A percentile compares a stretch with the other conserved stretches of the same genome.
phyloP scores from a whole-genome alignment of 2,113 vertebrate genomes.

The Tylochromis polylepis region DNA sequence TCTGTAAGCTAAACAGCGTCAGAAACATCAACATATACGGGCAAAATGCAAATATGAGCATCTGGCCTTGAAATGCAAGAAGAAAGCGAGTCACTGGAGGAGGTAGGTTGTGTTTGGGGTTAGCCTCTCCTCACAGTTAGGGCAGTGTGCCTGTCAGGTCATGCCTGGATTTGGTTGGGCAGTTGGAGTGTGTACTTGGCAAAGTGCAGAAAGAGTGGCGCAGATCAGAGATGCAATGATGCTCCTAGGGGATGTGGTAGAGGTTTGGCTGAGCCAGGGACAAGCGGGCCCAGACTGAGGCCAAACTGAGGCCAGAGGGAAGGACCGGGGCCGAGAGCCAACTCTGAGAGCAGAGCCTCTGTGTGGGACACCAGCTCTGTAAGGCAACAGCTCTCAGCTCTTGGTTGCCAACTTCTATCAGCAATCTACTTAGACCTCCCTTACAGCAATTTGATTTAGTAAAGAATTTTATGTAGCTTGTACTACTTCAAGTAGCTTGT shows the following conservation, averaged over 20 bases:
- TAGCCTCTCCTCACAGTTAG: slow-evolving; percentile 43
- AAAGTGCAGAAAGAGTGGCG: slow-evolving; percentile 7
- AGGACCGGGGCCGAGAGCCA: slow-evolving; percentile 45
- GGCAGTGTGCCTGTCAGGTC: slow-evolving; percentile 52
- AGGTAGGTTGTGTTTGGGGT: slow-evolving; percentile 25
- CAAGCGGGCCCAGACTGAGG: slow-evolving; percentile 47
- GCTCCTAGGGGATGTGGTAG: slow-evolving; percentile 49
- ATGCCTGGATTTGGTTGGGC: slow-evolving; percentile 38
- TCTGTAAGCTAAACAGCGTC: neutral
- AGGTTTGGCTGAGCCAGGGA: slow-evolving; percentile 51
- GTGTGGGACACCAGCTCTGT: slow-evolving; percentile 29
- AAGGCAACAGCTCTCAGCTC: slow-evolving; percentile 32
- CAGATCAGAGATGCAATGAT: slow-evolving; percentile 59
- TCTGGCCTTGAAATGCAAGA: slow-evolving; percentile 13
- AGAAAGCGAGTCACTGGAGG: slow-evolving; percentile 11
- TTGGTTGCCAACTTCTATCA: slow-evolving; percentile 37
- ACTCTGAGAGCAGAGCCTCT: slow-evolving; percentile 48
- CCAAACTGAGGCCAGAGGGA: slow-evolving; percentile 61
- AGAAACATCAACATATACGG: slow-evolving; percentile 9
- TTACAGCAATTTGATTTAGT: slow-evolving; percentile 34
- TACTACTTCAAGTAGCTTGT: slow-evolving; percentile 7
- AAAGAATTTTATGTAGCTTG: slow-evolving; percentile 8
- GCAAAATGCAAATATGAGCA: neutral
- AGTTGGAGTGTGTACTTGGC: slow-evolving; percentile 53
- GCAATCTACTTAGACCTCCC: slow-evolving; percentile 30